These are phyloP conservation scores for Sylvietta virens DNA, from an alignment of 2,113 vertebrate genomes.

Conservation along the genomic window DNA sequence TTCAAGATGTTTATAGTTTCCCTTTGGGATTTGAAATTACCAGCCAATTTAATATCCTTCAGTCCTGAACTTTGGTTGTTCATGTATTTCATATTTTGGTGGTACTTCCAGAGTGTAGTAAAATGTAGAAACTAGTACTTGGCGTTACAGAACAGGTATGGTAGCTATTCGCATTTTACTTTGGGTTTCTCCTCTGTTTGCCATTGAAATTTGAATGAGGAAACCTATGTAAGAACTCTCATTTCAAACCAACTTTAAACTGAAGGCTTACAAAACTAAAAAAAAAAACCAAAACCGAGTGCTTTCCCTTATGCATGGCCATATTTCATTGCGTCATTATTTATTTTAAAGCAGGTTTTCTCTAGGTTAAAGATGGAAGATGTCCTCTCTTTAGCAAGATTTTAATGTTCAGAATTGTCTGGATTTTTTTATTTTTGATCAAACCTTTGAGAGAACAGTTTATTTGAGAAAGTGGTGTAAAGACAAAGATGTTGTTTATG, in stretches of 20 bases:
- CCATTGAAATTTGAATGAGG: neutral
- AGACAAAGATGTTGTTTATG: neutral
- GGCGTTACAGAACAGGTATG: neutral
- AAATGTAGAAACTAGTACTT: neutral
- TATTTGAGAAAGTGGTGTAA: conserved; percentile 9
- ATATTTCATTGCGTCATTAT: neutral
- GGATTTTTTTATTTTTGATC: neutral
- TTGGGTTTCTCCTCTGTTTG: neutral
- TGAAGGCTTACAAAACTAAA: neutral
- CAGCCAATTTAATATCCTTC: neutral
- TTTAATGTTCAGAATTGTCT: neutral
- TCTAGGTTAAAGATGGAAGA: neutral
- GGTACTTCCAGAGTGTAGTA: neutral
- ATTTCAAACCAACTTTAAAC: neutral
- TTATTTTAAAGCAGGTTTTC: neutral
- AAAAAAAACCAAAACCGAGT: neutral
- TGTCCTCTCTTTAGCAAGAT: neutral
- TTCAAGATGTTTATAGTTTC: neutral
- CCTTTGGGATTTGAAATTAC: neutral
- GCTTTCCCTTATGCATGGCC: neutral
- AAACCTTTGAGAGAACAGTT: neutral
- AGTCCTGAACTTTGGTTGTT: neutral
- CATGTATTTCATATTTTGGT: neutral
- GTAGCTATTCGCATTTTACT: neutral
- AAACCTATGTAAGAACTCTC: neutral